A percentile compares a stretch with the other conserved stretches of the same genome.
phyloP scores from a whole-genome alignment of 2,888 invertebrate genomes.

The Busseola fusca region DNA sequence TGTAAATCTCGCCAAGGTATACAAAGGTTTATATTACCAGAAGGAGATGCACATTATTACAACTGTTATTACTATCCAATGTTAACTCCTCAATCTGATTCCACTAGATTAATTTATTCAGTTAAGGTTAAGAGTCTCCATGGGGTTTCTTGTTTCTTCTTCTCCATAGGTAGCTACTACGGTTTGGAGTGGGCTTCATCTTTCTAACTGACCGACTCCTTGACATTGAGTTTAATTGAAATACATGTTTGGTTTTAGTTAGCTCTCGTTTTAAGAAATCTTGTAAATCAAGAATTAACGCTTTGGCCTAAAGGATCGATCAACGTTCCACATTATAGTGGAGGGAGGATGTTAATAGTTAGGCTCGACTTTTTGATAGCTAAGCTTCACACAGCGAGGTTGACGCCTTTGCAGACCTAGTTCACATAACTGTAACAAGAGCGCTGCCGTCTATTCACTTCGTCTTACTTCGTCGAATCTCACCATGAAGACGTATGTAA shows the following conservation, averaged over 20 bases:
- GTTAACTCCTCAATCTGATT: neutral
- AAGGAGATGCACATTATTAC: slow-evolving; percentile 10
- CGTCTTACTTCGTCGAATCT: no score
- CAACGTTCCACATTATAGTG: neutral
- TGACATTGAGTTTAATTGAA: neutral
- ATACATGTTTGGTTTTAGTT: neutral
- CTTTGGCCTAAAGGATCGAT: neutral
- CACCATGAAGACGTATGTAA: neutral
- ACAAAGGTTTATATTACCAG: slow-evolving; percentile 10
- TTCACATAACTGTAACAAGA: slow-evolving; percentile 1
- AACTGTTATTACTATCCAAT: neutral
- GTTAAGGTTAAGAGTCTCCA: neutral
- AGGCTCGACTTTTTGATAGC: neutral
- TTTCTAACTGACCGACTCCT: neutral
- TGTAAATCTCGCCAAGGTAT: neutral
- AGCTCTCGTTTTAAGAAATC: slow-evolving; percentile 11
- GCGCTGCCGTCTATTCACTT: neutral
- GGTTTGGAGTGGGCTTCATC: neutral
- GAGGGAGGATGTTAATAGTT: no score
- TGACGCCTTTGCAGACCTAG: neutral
- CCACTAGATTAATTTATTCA: neutral
- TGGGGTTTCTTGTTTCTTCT: neutral
- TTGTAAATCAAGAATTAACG: neutral
- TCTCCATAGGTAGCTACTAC: neutral
- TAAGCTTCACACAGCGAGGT: neutral